Percentiles rank a stretch among this genome's conserved stretches.
Conservation (phyloP, 2,113 vertebrate genomes). For the Corythornis madagascariensis region DNA sequence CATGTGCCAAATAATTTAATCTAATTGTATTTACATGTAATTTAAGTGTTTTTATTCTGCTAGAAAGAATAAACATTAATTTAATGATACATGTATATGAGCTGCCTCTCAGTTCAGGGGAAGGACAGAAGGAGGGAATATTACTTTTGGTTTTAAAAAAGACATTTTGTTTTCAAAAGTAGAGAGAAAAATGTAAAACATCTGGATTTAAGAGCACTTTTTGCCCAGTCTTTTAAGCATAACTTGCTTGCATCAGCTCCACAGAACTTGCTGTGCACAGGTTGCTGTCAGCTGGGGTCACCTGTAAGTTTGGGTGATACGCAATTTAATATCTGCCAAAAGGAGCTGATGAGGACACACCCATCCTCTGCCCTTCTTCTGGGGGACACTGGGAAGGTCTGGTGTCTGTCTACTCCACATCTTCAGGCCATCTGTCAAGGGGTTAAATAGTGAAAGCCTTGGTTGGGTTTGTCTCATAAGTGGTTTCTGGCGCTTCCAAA, state of each 20-base stretch:
- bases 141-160: slow-evolving; percentile 56
- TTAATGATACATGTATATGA: not conserved
- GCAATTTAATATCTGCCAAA: not conserved
- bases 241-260: not conserved
- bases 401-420: not conserved
- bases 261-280: not conserved
- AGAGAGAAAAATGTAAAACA: slow-evolving; percentile 47
- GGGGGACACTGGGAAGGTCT: accelerated
- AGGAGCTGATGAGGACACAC: not conserved
- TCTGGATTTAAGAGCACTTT: slow-evolving; percentile 29
- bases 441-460: not conserved
- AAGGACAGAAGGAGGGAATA: slow-evolving; percentile 16
- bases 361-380: not conserved
- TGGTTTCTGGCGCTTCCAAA: not conserved
- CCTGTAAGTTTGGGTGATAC: not conserved
- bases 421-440: not conserved
- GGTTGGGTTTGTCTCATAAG: not conserved
- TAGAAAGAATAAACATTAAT: slow-evolving; percentile 18
- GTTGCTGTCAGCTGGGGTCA: not conserved
- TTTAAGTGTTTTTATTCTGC: not conserved
- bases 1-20: not conserved
- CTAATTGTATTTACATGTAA: slow-evolving; percentile 26
- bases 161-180: slow-evolving; percentile 47
- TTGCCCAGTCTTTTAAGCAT: not conserved
- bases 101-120: slow-evolving; percentile 13